Evolutionary conservation across 1,140 invertebrate species (phyloP).

Genomic region (Pseudobourletiella spinata): DNA sequence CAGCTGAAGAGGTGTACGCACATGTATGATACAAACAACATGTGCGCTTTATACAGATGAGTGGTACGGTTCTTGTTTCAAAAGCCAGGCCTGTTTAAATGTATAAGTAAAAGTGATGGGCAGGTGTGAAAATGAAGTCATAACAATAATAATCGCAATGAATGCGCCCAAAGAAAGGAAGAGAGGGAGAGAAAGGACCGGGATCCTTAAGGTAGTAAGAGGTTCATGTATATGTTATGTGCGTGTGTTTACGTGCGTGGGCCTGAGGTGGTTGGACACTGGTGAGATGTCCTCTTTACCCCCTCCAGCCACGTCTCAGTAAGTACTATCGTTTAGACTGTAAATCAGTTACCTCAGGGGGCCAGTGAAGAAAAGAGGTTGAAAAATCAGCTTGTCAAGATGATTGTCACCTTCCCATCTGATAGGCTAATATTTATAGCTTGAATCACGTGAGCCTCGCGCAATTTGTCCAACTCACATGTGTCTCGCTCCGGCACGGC

Average conservation of each 20-base stretch:
- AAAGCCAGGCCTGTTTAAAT: not conserved
- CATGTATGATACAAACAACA: too few relatives aligned
- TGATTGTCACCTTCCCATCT: conserved; percentile 34
- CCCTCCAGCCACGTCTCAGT: not conserved
- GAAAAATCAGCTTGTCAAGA: conserved; percentile 34
- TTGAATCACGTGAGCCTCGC: conserved; percentile 24
- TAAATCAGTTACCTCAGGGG: conserved; percentile 27
- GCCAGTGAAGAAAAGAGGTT: conserved; percentile 20
- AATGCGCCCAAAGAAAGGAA: conserved; percentile 1
- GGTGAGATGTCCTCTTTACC: not conserved
- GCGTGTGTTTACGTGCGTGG: too few relatives aligned
- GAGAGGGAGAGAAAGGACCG: too few relatives aligned
- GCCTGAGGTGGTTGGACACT: too few relatives aligned
- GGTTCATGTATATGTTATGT: too few relatives aligned
- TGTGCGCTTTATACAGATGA: not conserved
- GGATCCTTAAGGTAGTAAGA: too few relatives aligned
- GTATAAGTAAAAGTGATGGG: conserved; percentile 19
- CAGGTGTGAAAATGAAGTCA: conserved; percentile 34
- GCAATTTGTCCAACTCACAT: conserved; percentile 31
- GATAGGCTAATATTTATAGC: conserved; percentile 33
- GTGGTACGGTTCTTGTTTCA: not conserved
- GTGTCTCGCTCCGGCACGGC: conserved; percentile 4
- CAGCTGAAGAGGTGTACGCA: too few relatives aligned
- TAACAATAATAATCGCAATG: conserved; percentile 26
- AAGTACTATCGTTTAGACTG: not conserved